Base-by-base conservation (phyloP, 2,888 invertebrate genomes). In the Auanema sp. region DNA sequence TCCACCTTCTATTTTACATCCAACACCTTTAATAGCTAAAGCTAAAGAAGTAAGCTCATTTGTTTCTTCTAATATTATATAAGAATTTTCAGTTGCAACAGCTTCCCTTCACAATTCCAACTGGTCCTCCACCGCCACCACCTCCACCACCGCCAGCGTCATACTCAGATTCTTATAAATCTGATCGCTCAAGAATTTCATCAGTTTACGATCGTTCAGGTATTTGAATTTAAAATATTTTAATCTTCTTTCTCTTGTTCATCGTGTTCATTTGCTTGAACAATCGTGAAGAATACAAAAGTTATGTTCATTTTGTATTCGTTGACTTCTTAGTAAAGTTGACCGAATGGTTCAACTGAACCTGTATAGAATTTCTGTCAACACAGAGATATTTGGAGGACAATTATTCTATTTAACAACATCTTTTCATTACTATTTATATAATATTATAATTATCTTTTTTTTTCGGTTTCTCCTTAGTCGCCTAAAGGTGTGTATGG, bases 1-100 rank as follows among this genome's bases (percentile, higher is more conserved):
- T 41, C 56, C 57, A 2, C 56, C 62, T 6, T 62, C 62, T 16
- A 62, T 57, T 23, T 41, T 56, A 4, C 44, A 49, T 14, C 49
- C 53, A 8, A 16, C 54, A 4, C 16, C 43, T 18, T 47, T 60
- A 6, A 41, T 60, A 6, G 43, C 60, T 2, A 55, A 60, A 41
- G 25, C 51, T 14, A 40, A 52, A 18, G 60, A 60, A 24, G 49
- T 60, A 43, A 60, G 43, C 16, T 47, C 16, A 5, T 47, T 47
- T 16, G 3, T 47, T 5, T 47, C 10, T 47, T 18, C 8, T 3
- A 47, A 47, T 3, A 21, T 18, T 5, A 47, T 16, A 5, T 21
- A 5, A 6, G 6, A 16, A 47, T 47, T 47, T 47, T 47, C 10
- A 47, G 47, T 47, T 47, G 10, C 21, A 16, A 21, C 47, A 47